Base-by-base conservation (phyloP, 2,888 invertebrate genomes). In the Lasioglossum figueresi region DNA sequence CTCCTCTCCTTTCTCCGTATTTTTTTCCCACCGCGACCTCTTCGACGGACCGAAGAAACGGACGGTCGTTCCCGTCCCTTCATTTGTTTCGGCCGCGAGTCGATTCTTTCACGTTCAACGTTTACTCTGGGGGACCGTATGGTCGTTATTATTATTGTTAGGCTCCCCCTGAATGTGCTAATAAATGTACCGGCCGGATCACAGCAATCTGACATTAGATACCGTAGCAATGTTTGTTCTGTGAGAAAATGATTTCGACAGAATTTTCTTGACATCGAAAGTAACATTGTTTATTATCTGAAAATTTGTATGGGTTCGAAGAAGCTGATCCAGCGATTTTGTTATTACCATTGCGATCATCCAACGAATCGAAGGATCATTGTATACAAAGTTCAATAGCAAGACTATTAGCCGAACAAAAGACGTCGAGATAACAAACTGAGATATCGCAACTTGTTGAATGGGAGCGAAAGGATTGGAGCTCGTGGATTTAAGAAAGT, bases 31-130 rank as follows among this genome's bases (percentile, higher is more conserved):
- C 5, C 23, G 34, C 68, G 12, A 5, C 68, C 45, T 34, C 43
- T 73, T 66, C 31, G 48, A 66, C 48, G 70, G 40, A 73, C 78
- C 68, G 52, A 14, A 70, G 48, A 27, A 34, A 27, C 48, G n/a
- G 34, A 8, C 56, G 76, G 59, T 63, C 76, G n/a, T 63, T 23
- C n/a, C 59, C 14, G 40, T 59, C 59, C 76, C 16, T 76, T 63
- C 59, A 59, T 63, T 59, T 27, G 63, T 59, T 76, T 76, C 59
- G 45, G 16, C 45, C 72, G 43, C 76, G 76, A 59, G 40, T 23
- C 23, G 59, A 63, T 63, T 76, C 76, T 63, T 76, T 43, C 59
- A 40, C 56, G 34, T 34, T 34, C 59, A 27, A 19, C 37, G 59
- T 63, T 43, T 19, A 63, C 63, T 63, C 63, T 31, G 5, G 31